Percentiles rank a stretch among this genome's conserved stretches.
Conservation (phyloP, 2,113 vertebrate species). For the Prunella fulvescens region DNA sequence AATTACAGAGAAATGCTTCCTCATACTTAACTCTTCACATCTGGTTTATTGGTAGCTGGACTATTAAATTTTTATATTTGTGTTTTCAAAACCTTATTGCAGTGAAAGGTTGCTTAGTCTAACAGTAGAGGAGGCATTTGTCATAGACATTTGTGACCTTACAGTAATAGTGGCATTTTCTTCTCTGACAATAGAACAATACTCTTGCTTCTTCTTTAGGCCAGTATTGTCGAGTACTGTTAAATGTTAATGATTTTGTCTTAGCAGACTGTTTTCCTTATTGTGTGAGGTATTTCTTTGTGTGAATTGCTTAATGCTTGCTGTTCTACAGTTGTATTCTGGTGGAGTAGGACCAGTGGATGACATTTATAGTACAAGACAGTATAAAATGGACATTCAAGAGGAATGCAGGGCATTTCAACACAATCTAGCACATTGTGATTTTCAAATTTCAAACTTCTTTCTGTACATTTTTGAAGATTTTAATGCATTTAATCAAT, state of each 20-base stretch:
- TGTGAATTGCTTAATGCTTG: not conserved
- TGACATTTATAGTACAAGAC: not conserved
- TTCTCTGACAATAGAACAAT: not conserved
- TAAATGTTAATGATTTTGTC: not conserved
- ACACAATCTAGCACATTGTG: not conserved
- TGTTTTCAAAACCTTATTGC: not conserved
- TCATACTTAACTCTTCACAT: not conserved
- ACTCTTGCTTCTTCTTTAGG: not conserved
- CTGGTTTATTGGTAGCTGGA: not conserved
- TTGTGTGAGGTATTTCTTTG: not conserved
- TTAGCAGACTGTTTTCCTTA: not conserved
- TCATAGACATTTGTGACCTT: not conserved
- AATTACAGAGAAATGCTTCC: not conserved
- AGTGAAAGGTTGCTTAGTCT: not conserved
- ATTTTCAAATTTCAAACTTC: not conserved
- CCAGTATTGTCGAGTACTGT: not conserved
- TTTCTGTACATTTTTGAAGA: not conserved
- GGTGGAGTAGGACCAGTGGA: not conserved
- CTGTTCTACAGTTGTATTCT: not conserved
- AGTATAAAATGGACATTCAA: not conserved
- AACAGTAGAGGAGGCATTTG: not conserved
- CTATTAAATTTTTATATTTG: not conserved
- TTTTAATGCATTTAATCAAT: not conserved
- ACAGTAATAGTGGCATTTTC: not conserved
- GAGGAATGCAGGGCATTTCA: not conserved